Base-by-base conservation (phyloP, 92 coral and sea anemone genomes). In the Umimayanthus chanpuru region DNA sequence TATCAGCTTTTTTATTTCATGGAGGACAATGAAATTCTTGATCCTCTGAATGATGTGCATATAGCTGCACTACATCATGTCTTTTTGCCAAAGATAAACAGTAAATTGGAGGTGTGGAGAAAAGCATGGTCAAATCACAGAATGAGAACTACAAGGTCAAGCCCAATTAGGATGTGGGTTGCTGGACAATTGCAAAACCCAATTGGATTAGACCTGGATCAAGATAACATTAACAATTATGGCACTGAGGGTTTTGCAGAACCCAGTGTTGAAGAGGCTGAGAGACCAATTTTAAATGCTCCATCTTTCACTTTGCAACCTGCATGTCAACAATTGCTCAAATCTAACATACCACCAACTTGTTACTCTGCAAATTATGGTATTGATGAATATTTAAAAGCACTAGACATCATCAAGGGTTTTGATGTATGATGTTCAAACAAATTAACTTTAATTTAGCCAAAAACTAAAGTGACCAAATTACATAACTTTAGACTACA, bases 71-170 rank as follows among this genome's bases (percentile, higher is more conserved):
- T 94, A 28, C 97, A 92, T 81, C 82, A 85, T 88, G 89, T 94
- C 47, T 92, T 74, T 81, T 73, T 93, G 29, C 93, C 93, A 73
- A 87, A 72, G 71, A 89, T 93, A 64, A 85, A 92, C 81, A 89
- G 89, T 29, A 92, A 92, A 90, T 67, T 94, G 29, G 71, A 89
- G 71, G 85, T 92, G 75, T 94, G 97, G 95, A 85, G 77, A 58
- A 67, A 67, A 21, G 95, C 97, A 72, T 94, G 97, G 95, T 82
- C 97, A 67, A 85, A 90, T 85, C 95, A 92, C 88, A 81, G 97
- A 82, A 94, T 94, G 97, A 89, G 90, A 85, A 92, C 94, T 28
- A 91, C 95, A 38, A 91, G 91, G 76, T 88, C 92, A 30, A 90
- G 82, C 50, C 97, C 97, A 28, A 72, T 90, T 25, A 88, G 84